phyloP scores from a whole-genome alignment of 1,140 invertebrate genomes.

The Heliothis virescens region DNA sequence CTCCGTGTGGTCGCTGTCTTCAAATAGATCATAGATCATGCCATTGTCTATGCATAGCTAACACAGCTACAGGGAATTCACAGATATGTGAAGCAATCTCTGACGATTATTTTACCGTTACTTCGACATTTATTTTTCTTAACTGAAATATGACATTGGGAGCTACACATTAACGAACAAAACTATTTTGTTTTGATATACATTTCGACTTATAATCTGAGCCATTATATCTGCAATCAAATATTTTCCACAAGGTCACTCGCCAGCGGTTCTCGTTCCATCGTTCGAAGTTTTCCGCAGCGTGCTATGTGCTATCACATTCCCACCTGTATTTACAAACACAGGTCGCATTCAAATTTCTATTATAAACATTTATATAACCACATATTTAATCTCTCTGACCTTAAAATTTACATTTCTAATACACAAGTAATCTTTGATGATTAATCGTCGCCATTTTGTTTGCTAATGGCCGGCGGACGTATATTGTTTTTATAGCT shows the following conservation, averaged over 20 bases:
- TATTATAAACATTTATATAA: slow-evolving; percentile 29
- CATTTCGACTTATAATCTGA: too few relatives aligned
- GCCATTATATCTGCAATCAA: neutral
- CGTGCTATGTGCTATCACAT: slow-evolving; percentile 10
- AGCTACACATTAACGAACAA: too few relatives aligned
- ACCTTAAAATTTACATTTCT: slow-evolving; percentile 46
- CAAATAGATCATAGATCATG: slow-evolving; percentile 15
- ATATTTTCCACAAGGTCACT: neutral
- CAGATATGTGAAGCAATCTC: too few relatives aligned
- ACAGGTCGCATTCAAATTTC: slow-evolving; percentile 20
- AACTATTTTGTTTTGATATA: too few relatives aligned
- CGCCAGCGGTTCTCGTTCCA: neutral
- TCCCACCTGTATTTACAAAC: slow-evolving; percentile 32
- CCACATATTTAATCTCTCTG: slow-evolving; percentile 39
- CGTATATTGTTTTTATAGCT: slow-evolving; percentile 37
- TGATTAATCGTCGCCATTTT: slow-evolving; percentile 44
- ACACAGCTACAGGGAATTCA: neutral
- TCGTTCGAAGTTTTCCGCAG: neutral
- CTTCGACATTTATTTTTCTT: too few relatives aligned
- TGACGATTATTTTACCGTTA: too few relatives aligned
- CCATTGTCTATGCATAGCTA: neutral
- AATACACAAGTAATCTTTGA: slow-evolving; percentile 33
- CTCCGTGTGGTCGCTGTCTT: slow-evolving; percentile 3
- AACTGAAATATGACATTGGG: too few relatives aligned
- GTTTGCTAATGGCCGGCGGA: slow-evolving; percentile 18